Conservation (phyloP, 2,888 invertebrate species). For the Rhorus exstirpatorius region DNA sequence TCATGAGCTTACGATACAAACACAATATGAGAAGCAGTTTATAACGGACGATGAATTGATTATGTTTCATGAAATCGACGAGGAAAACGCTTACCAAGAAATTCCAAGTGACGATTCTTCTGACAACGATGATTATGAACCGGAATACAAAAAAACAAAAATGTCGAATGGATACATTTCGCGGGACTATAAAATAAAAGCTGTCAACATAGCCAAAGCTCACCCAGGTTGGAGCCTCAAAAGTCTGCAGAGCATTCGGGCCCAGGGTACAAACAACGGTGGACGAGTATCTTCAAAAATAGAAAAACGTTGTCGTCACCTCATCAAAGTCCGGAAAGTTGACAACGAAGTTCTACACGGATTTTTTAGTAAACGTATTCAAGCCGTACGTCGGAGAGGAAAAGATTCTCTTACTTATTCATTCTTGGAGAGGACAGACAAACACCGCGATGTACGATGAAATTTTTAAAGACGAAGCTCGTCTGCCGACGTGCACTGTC, state of each 20-base stretch:
- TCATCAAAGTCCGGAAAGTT: too few relatives aligned
- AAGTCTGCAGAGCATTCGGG: conserved; percentile 39
- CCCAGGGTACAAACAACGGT: too few relatives aligned
- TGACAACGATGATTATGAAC: conserved; percentile 57
- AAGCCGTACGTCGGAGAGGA: too few relatives aligned
- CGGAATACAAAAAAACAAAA: conserved; percentile 48
- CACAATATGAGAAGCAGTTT: conserved; percentile 54
- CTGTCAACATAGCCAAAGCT: conserved; percentile 43
- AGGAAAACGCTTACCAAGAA: conserved; percentile 47
- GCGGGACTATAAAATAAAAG: conserved; percentile 54
- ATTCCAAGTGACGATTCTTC: conserved; percentile 24
- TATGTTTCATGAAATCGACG: conserved; percentile 35
- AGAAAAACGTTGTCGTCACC: too few relatives aligned
- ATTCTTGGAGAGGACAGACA: too few relatives aligned
- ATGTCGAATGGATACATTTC: conserved; percentile 30
- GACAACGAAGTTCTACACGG: too few relatives aligned
- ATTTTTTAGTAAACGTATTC: too few relatives aligned
- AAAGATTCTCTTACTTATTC: too few relatives aligned
- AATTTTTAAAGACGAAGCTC: too few relatives aligned
- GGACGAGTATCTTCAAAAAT: too few relatives aligned
- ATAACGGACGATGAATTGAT: conserved; percentile 64
- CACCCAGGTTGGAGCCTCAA: conserved; percentile 67
- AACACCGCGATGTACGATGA: too few relatives aligned
- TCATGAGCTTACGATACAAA: conserved; percentile 39
- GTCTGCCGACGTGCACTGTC: too few relatives aligned